Percentiles rank a stretch among this genome's conserved stretches.
These are phyloP conservation scores for Anastrepha obliqua DNA, from an alignment of 1,140 invertebrate species.

Conservation along the genomic window DNA sequence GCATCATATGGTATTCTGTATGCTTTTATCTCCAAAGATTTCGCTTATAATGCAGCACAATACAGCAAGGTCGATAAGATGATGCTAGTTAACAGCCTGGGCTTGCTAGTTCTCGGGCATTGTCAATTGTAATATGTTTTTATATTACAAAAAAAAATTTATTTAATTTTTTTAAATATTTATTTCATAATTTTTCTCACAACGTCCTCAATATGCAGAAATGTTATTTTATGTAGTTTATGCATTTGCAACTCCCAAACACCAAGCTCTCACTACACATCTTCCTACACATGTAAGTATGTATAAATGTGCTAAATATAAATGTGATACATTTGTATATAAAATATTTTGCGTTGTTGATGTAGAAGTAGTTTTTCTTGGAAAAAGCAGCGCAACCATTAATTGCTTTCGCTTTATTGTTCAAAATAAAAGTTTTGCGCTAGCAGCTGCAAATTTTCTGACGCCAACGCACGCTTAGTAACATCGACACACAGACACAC, in stretches of 20 bases:
- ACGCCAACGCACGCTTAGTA: not conserved
- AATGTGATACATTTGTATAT: not conserved
- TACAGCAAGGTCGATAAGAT: no score
- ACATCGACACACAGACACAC: not conserved
- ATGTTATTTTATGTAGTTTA: not conserved
- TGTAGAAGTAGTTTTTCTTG: not conserved
- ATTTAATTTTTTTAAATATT: no score
- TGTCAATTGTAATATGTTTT: no score
- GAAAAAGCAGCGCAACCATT: not conserved
- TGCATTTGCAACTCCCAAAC: not conserved
- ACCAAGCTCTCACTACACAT: not conserved
- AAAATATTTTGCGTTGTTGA: no score
- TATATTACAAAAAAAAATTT: no score
- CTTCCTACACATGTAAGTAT: not conserved
- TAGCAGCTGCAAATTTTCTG: constrained; percentile 19
- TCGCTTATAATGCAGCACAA: no score
- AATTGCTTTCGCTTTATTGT: constrained; percentile 43
- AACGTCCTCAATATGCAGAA: no score
- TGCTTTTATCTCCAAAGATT: no score
- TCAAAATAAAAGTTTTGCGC: constrained; percentile 14
- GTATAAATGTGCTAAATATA: not conserved
- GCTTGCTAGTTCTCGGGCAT: no score
- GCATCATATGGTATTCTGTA: no score
- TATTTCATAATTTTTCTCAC: no score
- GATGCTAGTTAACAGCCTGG: no score